phyloP scores from a whole-genome alignment of 2,888 invertebrate genomes.

The Cataglyphis albicans region DNA sequence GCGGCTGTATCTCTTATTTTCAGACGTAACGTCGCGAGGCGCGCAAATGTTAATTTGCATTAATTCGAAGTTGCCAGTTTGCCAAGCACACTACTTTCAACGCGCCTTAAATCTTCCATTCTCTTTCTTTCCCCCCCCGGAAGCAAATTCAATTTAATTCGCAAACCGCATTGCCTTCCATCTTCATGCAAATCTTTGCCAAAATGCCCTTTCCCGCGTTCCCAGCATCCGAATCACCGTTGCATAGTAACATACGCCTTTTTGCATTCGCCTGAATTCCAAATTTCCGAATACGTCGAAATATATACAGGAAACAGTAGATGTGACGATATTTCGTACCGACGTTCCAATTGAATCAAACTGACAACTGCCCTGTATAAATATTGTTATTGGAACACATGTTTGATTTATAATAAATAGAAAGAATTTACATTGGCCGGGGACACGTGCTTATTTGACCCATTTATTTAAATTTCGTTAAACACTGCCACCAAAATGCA shows the following conservation, averaged over 20 bases:
- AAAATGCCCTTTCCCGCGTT: conserved; percentile 20
- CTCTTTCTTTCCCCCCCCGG: background rate
- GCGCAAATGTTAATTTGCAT: conserved; percentile 44
- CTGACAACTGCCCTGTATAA: background rate
- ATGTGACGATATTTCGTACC: background rate
- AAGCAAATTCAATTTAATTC: conserved; percentile 44
- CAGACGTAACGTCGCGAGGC: background rate
- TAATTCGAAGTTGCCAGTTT: conserved; percentile 31
- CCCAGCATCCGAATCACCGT: conserved; percentile 32
- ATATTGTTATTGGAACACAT: background rate
- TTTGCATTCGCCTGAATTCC: conserved; percentile 37
- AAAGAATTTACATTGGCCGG: background rate
- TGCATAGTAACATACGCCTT: conserved; percentile 22
- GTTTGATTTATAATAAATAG: background rate
- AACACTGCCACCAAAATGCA: background rate
- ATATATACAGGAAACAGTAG: background rate
- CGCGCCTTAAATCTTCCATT: conserved; percentile 4
- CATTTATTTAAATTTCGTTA: background rate
- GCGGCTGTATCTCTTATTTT: background rate
- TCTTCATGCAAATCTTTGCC: conserved; percentile 44
- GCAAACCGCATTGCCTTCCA: background rate
- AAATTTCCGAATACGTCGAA: conserved; percentile 21
- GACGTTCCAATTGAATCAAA: background rate
- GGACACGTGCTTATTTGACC: background rate
- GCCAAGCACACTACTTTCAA: background rate